Evolutionary conservation across 2,797 vertebrate species (phyloP).

Genomic region (Nannoperca obscura): DNA sequence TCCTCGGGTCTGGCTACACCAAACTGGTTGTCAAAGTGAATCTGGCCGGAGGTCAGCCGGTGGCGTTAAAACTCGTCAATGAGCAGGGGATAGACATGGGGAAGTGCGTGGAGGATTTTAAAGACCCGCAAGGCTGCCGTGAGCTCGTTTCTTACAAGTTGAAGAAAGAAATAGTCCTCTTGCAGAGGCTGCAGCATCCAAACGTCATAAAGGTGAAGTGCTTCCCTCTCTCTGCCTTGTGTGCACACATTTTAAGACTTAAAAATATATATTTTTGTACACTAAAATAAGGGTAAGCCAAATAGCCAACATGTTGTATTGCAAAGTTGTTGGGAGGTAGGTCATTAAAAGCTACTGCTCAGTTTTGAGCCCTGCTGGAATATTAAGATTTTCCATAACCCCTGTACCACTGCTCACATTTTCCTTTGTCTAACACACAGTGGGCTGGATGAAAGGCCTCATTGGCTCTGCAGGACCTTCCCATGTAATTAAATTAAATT

Average conservation of each 20-base stretch:
- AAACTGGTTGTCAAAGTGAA: constrained; percentile 88
- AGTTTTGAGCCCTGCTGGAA: constrained; percentile 26
- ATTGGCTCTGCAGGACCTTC: constrained; percentile 67
- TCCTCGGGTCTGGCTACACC: constrained; percentile 91
- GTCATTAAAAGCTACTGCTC: not conserved
- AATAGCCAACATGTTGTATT: not conserved
- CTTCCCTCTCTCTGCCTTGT: not conserved
- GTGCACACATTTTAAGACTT: not conserved
- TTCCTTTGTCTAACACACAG: constrained; percentile 70
- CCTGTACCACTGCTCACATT: constrained; percentile 53
- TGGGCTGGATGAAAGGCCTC: constrained; percentile 61
- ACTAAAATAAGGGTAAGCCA: not conserved
- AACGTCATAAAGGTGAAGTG: constrained; percentile 89
- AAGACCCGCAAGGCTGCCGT: constrained; percentile 85
- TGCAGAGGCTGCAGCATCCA: constrained; percentile 88
- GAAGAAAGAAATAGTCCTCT: constrained; percentile 89
- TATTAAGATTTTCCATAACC: constrained; percentile 64
- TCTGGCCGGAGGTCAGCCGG: constrained; percentile 79
- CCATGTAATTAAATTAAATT: constrained; percentile 81
- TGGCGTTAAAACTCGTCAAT: constrained; percentile 90
- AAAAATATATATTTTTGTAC: not conserved
- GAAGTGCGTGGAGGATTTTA: constrained; percentile 87
- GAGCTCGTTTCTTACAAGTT: constrained; percentile 91
- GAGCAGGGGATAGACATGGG: constrained; percentile 89
- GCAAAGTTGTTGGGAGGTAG: not conserved